Conservation (phyloP, 2,113 vertebrate species). For the Solenodon paradoxus region DNA sequence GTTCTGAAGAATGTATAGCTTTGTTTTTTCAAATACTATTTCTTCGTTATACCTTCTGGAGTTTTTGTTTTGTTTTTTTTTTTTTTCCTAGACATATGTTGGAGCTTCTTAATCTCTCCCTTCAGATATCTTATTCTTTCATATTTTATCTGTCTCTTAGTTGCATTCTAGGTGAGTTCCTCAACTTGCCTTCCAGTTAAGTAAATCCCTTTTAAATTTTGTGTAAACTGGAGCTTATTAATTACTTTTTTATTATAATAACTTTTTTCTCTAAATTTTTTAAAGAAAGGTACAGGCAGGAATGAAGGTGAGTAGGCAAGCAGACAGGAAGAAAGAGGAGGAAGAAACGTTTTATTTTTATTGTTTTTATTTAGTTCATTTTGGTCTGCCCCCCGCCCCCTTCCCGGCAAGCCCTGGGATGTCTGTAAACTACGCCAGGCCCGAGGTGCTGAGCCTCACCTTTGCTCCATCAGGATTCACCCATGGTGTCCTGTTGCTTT, state of each 20-base stretch:
- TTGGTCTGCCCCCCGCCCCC: not conserved
- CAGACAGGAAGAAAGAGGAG: no score
- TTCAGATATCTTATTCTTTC: not conserved
- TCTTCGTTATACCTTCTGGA: not conserved
- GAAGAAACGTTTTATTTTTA: not conserved
- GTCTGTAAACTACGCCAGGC: no score
- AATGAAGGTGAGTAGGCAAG: no score
- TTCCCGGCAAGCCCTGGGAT: no score
- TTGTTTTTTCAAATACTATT: not conserved
- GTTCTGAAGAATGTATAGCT: not conserved
- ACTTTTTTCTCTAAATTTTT: not conserved
- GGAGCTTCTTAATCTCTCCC: not conserved
- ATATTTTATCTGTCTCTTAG: not conserved
- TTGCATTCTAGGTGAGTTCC: not conserved
- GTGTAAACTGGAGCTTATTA: not conserved
- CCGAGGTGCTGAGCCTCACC: no score
- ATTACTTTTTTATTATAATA: not conserved
- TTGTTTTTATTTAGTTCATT: not conserved
- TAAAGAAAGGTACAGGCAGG: no score
- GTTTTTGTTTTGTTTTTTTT: not conserved
- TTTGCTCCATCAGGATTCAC: not conserved
- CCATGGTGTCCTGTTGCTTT: not conserved
- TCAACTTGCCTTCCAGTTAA: not conserved
- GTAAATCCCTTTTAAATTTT: not conserved
- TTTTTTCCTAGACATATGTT: not conserved